phyloP scores from a whole-genome alignment of 1,140 invertebrate genomes.

The Tetramorium parvispinum region DNA sequence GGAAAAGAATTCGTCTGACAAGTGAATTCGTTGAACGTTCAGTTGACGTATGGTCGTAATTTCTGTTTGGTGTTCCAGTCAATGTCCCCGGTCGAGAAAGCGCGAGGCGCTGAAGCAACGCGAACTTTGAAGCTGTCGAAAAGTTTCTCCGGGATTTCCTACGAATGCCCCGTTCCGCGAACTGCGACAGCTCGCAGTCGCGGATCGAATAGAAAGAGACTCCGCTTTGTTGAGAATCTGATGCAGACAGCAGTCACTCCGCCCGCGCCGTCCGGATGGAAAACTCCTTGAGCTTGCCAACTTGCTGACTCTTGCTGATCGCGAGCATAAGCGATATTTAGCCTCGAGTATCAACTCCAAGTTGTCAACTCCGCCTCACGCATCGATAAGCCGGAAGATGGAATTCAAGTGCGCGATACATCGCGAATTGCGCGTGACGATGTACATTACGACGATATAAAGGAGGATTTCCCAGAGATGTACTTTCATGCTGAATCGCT shows the following conservation, averaged over 20 bases:
- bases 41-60: conserved; percentile 60
- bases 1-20: conserved; percentile 49
- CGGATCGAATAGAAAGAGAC: conserved; percentile 60
- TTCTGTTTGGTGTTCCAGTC: conserved; percentile 69
- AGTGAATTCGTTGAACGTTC: conserved; percentile 47
- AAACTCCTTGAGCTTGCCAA: conserved; percentile 38
- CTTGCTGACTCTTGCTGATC: conserved; percentile 43
- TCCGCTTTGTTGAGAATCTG: conserved; percentile 51
- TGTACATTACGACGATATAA: not conserved
- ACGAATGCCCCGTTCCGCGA: conserved; percentile 61
- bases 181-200: conserved; percentile 48
- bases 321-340: conserved; percentile 49
- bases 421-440: conserved; percentile 23
- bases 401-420: not conserved
- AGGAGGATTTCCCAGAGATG: not conserved
- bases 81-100: conserved; percentile 62
- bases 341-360: conserved; percentile 20
- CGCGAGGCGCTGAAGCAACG: conserved; percentile 50
- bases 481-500: conserved; percentile 17
- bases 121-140: conserved; percentile 67
- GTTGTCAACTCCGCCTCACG: conserved; percentile 12
- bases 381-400: conserved; percentile 21
- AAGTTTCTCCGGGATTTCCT: conserved; percentile 67
- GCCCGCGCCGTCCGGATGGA: conserved; percentile 12
- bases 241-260: conserved; percentile 56